Evolutionary conservation across 2,113 vertebrate genomes (phyloP), one percentile per base, ranked within the genome.

Genomic region (Addax nasomaculatus): DNA sequence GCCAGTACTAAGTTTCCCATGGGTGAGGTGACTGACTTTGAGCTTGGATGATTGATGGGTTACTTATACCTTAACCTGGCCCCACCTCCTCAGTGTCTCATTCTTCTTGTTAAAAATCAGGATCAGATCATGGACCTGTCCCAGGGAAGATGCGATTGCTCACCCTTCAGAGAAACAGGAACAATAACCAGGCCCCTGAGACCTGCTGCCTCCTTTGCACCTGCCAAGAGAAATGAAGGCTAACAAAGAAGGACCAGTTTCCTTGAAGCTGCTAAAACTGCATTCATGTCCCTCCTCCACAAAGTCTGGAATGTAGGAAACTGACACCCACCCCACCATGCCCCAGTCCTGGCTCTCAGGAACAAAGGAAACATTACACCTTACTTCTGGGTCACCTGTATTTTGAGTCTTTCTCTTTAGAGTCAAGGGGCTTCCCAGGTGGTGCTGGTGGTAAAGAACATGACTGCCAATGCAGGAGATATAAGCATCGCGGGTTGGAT

Each of bases 361-460:
- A n/a, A 27, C 45, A 21, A 7, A 88, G 21, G 29, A 43, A 87
- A 29, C n/a, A 79, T 43, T 30, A 43, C 57, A 27, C 43, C 36
- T 51, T 33, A 27, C 19, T 49, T 60, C 14, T 78, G 7, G 76
- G 73, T 79, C 43, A 39, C 27, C 45, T 11, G 13, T 33, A n/a
- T 79, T 64, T 79, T 62, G 47, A 64, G 57, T 49, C 57, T 62
- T 87, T 87, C 53, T 60, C 53, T 78, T 86, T 45, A 80, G 45
- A 64, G 25, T 29, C 47, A 70, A 89, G n/a, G n/a, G n/a, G n/a
- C 5, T 70, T 39, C 67, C 33, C 67, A 70, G n/a, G 1, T 23
- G n/a, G n/a, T 23, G 19, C 19, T 70, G 23, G 67, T 70, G 67
- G 10, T 70, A 39, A 70, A 70, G 67, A 39, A 36, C 19, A 10